These are phyloP conservation scores for Brachionichthys hirsutus DNA, from an alignment of 2,113 vertebrate species.

Conservation along the genomic window DNA sequence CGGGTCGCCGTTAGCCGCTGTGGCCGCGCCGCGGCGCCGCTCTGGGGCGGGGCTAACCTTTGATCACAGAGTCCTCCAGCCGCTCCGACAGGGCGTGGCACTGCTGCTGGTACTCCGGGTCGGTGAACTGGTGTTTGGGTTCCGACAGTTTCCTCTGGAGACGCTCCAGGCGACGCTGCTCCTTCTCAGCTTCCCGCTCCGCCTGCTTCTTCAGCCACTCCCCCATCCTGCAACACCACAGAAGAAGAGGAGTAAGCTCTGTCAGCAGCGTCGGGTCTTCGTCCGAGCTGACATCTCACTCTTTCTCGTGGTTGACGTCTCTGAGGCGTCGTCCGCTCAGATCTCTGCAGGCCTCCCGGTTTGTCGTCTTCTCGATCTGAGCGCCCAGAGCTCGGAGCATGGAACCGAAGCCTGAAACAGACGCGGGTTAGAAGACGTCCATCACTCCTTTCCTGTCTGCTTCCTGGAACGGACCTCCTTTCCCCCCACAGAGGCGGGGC, in stretches of 20 bases:
- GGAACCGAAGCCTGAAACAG: constrained; percentile 88
- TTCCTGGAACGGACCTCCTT: constrained; percentile 83
- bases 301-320: constrained; percentile 97
- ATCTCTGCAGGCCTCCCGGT: constrained; percentile 93
- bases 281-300: constrained; percentile 74
- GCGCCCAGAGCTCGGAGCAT: constrained; percentile 96
- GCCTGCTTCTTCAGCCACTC: constrained; percentile 96
- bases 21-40: no score
- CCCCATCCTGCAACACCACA: constrained; percentile 83
- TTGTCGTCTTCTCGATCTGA: constrained; percentile 98
- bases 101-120: constrained; percentile 85
- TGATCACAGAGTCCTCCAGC: constrained; percentile 91
- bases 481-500: constrained; percentile 87
- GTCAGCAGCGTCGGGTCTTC: neutral
- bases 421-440: no score
- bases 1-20: neutral
- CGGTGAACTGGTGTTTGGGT: constrained; percentile 85
- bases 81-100: constrained; percentile 90
- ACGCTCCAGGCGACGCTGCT: constrained; percentile 87
- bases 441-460: neutral
- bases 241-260: constrained; percentile 17
- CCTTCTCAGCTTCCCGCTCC: constrained; percentile 90
- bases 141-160: constrained; percentile 88
- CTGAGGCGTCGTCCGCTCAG: constrained; percentile 92
- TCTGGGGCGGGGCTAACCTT: constrained; percentile 75